Conservation (phyloP, 2,888 invertebrate genomes). For the Tridacna gigas region DNA sequence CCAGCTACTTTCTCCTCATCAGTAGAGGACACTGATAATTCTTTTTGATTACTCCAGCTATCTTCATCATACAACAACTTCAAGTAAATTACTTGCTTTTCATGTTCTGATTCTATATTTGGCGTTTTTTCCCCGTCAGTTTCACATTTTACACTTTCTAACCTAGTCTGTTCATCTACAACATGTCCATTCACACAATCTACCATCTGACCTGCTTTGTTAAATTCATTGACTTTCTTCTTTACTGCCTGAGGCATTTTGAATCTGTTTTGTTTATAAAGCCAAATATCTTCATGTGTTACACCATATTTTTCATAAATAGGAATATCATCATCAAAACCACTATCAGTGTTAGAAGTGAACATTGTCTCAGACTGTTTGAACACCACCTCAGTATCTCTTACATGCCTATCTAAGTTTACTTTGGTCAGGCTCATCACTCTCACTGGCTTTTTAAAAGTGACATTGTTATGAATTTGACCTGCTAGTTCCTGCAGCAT, state of each 20-base stretch:
- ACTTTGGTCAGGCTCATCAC: slow-evolving; percentile 21
- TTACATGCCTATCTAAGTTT: slow-evolving; percentile 29
- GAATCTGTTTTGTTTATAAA: slow-evolving; percentile 28
- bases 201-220: background rate
- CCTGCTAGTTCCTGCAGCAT: slow-evolving; percentile 8
- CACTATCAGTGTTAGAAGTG: background rate
- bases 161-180: background rate
- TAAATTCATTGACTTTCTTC: slow-evolving; percentile 1
- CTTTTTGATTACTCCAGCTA: slow-evolving; percentile 18
- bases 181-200: background rate
- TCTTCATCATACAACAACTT: slow-evolving; percentile 19
- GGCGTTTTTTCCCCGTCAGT: background rate
- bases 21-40: background rate
- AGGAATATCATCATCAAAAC: slow-evolving; percentile 9
- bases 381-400: slow-evolving; percentile 13
- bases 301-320: slow-evolving; percentile 48
- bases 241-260: slow-evolving; percentile 28
- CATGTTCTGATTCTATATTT: slow-evolving; percentile 10
- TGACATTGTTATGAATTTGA: background rate
- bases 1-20: background rate
- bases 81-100: background rate
- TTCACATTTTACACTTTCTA: background rate
- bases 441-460: background rate
- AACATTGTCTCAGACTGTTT: background rate
- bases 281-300: slow-evolving; percentile 52